Evolutionary conservation across 2,113 vertebrate genomes (phyloP), one percentile per base, ranked within the genome.

Genomic region (Loxodonta africana): DNA sequence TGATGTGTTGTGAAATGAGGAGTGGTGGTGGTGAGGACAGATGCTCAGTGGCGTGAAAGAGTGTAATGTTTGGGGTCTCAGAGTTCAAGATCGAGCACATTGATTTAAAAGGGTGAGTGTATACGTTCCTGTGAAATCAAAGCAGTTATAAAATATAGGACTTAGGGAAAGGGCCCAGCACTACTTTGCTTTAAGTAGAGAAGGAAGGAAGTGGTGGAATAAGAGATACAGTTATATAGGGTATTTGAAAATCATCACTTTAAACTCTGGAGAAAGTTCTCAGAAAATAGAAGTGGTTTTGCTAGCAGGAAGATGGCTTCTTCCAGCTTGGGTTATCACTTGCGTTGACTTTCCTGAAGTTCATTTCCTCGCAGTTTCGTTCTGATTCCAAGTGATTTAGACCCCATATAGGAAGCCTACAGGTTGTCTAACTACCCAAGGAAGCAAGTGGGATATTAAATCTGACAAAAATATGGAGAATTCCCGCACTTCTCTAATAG

Each of bases 1-100:
- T 41, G 67, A 81, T 78, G 89, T n/a, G n/a, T 21, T 93, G 25
- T 73, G 60, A 94, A 94, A 83, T 83, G 63, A 89, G 14, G 83
- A 89, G 76, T 53, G 46, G n/a, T 83, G 3, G n/a, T 83, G 2
- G 5, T 76, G 8, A 76, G 30, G 23, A 69, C 7, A 44, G 37
- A 88, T 28, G 71, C 86, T 18, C 28, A 48, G 23, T 30, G 8
- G 14, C 10, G 20, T 57, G 2, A 5, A n/a, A 83, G 15, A 71
- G 41, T 8, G 1, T 23, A 37, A 37, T 62, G 11, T 21, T 26
- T 83, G 10, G 20, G 89, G 69, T 2, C 65, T 95, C 74, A 90
- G 12, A 90, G 65, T 53, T 91, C 77, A 77, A 86, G 30, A 51
- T n/a, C 28, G 51, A 88, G 44, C 0, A 3, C 0, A 17, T 23